phyloP scores from a whole-genome alignment of 1,140 invertebrate genomes.

The Trialeurodes vaporariorum region DNA sequence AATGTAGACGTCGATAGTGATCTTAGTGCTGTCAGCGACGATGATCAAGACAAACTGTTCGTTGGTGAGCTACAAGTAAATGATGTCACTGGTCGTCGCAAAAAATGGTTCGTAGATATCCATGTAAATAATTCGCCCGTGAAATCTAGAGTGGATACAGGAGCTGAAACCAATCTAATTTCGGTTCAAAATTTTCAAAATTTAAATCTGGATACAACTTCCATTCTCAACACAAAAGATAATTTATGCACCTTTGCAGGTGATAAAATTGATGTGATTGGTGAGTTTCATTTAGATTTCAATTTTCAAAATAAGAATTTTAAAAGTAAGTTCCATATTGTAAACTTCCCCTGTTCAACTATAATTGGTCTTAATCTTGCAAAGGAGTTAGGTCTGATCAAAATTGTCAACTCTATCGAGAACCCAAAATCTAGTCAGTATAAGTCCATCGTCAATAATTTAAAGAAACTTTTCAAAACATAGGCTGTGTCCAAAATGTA shows the following conservation, averaged over 20 bases:
- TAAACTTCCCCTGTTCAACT: neutral
- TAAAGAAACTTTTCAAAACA: conserved; percentile 20
- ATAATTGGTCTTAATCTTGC: neutral
- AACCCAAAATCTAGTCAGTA: neutral
- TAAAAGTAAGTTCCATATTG: conserved; percentile 12
- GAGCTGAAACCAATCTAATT: conserved; percentile 19
- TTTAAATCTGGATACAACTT: conserved; percentile 5
- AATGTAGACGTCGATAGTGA: neutral
- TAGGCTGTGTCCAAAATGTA: too few relatives aligned
- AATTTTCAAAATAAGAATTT: conserved; percentile 6
- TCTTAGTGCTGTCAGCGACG: neutral
- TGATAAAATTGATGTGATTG: conserved; percentile 8
- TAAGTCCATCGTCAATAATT: conserved; percentile 10
- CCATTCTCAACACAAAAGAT: conserved; percentile 10
- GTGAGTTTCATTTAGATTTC: conserved; percentile 3
- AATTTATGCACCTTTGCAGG: conserved; percentile 13
- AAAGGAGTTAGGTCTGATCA: conserved; percentile 13
- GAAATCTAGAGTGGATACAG: conserved; percentile 19
- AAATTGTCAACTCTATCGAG: conserved; percentile 14
- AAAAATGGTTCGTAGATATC: conserved; percentile 7
- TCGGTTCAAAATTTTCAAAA: conserved; percentile 12
- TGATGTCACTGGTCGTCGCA: too few relatives aligned
- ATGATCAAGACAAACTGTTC: neutral
- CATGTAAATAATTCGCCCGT: conserved; percentile 15
- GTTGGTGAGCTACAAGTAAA: neutral